Evolutionary conservation across 1,140 invertebrate genomes (phyloP).

Genomic region (Cherax destructor): DNA sequence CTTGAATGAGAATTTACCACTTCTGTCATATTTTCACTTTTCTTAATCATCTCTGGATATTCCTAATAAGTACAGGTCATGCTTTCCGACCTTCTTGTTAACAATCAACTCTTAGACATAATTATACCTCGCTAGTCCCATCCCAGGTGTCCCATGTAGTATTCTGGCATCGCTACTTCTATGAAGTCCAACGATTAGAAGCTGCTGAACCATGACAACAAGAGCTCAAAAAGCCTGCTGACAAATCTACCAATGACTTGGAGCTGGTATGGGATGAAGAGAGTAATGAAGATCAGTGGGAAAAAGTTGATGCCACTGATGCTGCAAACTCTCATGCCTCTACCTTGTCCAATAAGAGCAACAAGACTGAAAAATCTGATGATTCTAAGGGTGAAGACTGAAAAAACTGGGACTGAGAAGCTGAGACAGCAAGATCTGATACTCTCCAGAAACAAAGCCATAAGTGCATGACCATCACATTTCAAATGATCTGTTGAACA

Average conservation of each 20-base stretch:
- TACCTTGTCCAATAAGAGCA: constrained; percentile 20
- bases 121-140: no score
- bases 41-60: no score
- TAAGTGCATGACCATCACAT: no score
- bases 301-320: constrained; percentile 62
- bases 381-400: constrained; percentile 50
- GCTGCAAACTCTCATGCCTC: constrained; percentile 33
- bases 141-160: constrained; percentile 76
- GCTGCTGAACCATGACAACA: constrained; percentile 75
- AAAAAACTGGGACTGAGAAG: no score
- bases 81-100: no score
- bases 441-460: no score
- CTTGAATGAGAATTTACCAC: no score
- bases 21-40: no score
- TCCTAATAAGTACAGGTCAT: no score
- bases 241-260: constrained; percentile 40
- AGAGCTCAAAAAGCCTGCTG: constrained; percentile 73
- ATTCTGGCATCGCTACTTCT: constrained; percentile 78
- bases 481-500: no score
- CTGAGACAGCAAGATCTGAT: no score
- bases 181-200: constrained; percentile 75
- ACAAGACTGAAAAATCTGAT: constrained; percentile 39
- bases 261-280: constrained; percentile 72
- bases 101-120: no score
- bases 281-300: constrained; percentile 66